These are phyloP conservation scores for Hemicrepidius hirtus DNA, from an alignment of 2,888 invertebrate species.

Conservation along the genomic window DNA sequence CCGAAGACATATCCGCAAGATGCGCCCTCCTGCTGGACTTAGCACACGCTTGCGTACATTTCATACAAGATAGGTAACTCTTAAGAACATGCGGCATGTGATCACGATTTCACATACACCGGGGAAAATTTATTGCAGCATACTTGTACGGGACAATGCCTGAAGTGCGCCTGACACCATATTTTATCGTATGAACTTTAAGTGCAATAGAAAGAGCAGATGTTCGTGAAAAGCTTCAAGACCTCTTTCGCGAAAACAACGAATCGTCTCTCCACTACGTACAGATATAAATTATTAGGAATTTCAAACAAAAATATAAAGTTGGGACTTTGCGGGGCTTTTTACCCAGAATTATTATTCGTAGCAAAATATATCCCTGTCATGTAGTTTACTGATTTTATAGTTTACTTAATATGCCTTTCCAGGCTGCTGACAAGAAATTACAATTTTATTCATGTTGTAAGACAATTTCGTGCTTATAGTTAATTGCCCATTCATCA, in stretches of 20 bases:
- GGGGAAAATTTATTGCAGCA: constrained; percentile 34
- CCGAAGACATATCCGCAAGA: constrained; percentile 52
- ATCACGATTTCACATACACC: constrained; percentile 43
- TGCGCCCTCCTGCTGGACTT: constrained; percentile 54
- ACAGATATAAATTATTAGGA: too few species aligned
- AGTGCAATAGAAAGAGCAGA: constrained; percentile 19
- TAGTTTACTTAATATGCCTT: too few species aligned
- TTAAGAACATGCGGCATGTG: constrained; percentile 37
- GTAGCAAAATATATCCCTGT: too few species aligned
- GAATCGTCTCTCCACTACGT: too few species aligned
- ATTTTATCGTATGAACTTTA: constrained; percentile 27
- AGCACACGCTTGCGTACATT: constrained; percentile 53
- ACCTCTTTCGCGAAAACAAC: neutral
- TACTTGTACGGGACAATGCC: constrained; percentile 29
- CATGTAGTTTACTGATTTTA: too few species aligned
- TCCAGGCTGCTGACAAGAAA: too few species aligned
- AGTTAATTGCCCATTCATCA: too few species aligned
- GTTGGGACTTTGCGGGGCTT: too few species aligned
- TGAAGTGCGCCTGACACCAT: constrained; percentile 16
- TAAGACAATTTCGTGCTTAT: too few species aligned
- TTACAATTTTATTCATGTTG: too few species aligned
- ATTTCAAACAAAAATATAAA: too few species aligned
- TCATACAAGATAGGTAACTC: constrained; percentile 44
- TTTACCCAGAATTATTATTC: too few species aligned
- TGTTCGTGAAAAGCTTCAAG: constrained; percentile 18